Evolutionary conservation across 2,797 vertebrate species (phyloP).

Genomic region (Crocidura indochinensis): DNA sequence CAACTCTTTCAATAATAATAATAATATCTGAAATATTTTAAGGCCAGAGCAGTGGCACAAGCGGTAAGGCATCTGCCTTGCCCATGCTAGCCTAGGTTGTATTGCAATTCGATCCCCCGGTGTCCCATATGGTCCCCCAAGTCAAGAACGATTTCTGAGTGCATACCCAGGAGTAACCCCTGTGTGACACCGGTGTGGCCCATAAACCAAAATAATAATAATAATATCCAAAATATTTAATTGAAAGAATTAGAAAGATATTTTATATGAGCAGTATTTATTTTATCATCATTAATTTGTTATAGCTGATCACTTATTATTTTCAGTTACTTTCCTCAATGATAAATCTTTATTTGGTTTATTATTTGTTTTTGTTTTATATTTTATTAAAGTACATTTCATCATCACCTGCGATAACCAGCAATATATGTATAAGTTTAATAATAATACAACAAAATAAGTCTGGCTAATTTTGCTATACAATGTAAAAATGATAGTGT

Average conservation of each 20-base stretch:
- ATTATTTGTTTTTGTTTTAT: neutral
- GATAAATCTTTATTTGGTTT: neutral
- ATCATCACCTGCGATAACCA: neutral
- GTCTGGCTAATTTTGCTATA: slow-evolving; percentile 17
- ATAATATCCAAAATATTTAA: neutral
- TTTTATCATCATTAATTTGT: neutral
- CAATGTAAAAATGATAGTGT: neutral
- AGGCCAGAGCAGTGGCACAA: no score
- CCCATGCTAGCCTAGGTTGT: no score
- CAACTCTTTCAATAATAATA: neutral
- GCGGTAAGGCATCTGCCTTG: no score
- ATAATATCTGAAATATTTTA: no score
- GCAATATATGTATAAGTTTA: neutral
- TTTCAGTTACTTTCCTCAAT: neutral
- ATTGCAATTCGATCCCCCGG: no score
- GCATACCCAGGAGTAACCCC: no score
- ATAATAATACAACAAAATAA: no score
- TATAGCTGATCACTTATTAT: no score
- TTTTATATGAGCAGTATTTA: neutral
- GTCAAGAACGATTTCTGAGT: no score
- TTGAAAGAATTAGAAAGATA: neutral
- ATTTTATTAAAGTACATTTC: slow-evolving; percentile 15
- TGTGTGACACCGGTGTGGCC: no score
- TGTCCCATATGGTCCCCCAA: no score
- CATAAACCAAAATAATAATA: no score